These are phyloP conservation scores for Smithornis capensis DNA, from an alignment of 2,113 vertebrate species.

Conservation along the genomic window DNA sequence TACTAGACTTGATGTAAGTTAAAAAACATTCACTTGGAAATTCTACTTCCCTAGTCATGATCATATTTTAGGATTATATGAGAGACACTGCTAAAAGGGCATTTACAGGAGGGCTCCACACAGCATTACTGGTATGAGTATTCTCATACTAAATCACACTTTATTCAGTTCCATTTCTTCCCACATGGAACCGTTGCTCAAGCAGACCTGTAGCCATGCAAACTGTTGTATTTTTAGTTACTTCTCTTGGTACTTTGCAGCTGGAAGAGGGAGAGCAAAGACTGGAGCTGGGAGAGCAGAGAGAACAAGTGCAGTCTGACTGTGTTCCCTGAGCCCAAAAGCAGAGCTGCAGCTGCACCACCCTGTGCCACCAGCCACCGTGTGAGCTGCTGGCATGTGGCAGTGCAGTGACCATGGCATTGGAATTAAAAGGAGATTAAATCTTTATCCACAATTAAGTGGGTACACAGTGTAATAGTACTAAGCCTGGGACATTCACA, in stretches of 20 bases:
- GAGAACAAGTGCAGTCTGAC: rapidly evolving
- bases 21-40: not conserved
- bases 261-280: not conserved
- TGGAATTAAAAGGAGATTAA: not conserved
- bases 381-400: not conserved
- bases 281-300: not conserved
- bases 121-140: not conserved
- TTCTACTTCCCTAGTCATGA: not conserved
- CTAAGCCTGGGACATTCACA: not conserved
- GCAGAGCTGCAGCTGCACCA: not conserved
- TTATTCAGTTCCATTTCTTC: not conserved
- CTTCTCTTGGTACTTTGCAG: not conserved
- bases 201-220: not conserved
- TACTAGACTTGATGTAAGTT: not conserved
- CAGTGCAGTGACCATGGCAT: not conserved
- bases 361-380: not conserved
- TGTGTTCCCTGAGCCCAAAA: not conserved
- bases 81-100: not conserved
- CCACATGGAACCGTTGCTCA: not conserved
- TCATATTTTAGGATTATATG: not conserved
- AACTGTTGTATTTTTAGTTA: not conserved
- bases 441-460: not conserved
- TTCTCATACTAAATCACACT: not conserved
- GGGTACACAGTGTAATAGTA: not conserved
- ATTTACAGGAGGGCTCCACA: not conserved